These are phyloP conservation scores for Eupithecia subfuscata DNA, from an alignment of 2,888 invertebrate genomes.

Conservation along the genomic window DNA sequence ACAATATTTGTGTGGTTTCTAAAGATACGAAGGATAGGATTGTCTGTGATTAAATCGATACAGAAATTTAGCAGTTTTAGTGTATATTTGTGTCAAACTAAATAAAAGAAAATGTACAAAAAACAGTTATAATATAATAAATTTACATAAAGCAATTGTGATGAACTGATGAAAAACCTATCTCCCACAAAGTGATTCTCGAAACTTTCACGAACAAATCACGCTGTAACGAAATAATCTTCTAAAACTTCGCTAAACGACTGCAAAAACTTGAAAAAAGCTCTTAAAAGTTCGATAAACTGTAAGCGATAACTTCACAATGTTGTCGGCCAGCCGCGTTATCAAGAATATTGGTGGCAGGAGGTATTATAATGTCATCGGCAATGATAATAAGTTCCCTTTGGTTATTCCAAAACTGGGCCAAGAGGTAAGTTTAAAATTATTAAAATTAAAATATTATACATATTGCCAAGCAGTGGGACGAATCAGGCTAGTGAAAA, in stretches of 20 bases:
- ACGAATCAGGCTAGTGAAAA: no score
- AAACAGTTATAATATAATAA: neutral
- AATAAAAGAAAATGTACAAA: neutral
- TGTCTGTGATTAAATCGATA: neutral
- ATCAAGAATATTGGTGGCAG: constrained; percentile 54
- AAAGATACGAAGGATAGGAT: neutral
- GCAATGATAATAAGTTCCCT: constrained; percentile 54
- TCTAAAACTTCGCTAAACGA: neutral
- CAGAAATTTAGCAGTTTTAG: neutral
- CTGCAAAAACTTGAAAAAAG: constrained; percentile 7
- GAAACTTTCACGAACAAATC: constrained; percentile 5
- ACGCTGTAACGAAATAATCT: constrained; percentile 6
- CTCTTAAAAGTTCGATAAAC: constrained; percentile 7
- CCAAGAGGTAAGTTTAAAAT: constrained; percentile 47
- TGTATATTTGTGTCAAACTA: neutral
- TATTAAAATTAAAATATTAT: neutral
- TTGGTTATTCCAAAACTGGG: constrained; percentile 41
- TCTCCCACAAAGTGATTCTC: constrained; percentile 1
- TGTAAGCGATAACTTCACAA: constrained; percentile 18
- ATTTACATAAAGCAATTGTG: neutral
- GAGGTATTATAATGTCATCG: constrained; percentile 61
- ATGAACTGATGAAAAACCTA: neutral
- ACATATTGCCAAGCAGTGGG: no score
- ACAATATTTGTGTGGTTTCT: neutral
- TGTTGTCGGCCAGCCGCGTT: constrained; percentile 33